Conservation (phyloP, 2,797 vertebrate genomes). For the Emys orbicularis region DNA sequence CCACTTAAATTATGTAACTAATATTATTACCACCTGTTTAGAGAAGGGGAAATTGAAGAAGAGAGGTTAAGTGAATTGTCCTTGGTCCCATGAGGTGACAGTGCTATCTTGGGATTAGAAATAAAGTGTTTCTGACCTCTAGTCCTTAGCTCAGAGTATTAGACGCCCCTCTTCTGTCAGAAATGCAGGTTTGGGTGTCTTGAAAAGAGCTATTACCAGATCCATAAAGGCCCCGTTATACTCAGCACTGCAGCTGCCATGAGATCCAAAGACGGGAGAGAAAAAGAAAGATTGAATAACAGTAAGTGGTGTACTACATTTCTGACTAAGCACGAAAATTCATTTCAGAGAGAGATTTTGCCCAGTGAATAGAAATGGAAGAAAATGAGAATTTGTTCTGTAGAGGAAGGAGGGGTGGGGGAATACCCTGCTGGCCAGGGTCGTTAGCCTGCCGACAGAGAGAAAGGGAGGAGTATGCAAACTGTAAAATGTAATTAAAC, state of each 20-base stretch:
- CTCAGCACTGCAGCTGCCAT: constrained; percentile 59
- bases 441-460: constrained; percentile 23
- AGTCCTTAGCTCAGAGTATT: neutral
- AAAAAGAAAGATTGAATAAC: neutral
- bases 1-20: neutral
- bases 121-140: neutral
- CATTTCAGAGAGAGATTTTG: constrained; percentile 57
- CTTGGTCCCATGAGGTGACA: neutral
- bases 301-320: constrained; percentile 57
- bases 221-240: constrained; percentile 56
- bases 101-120: neutral
- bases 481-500: constrained; percentile 59
- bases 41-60: neutral
- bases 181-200: constrained; percentile 44
- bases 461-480: constrained; percentile 55
- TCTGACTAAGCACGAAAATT: constrained; percentile 67
- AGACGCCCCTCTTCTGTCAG: constrained; percentile 30
- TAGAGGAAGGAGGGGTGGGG: constrained; percentile 26
- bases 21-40: neutral
- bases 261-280: constrained; percentile 43
- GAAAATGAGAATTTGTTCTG: constrained; percentile 30
- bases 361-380: constrained; percentile 49
- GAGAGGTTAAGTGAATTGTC: neutral
- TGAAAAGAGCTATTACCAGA: constrained; percentile 20
- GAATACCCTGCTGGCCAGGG: constrained; percentile 23